Base-by-base conservation (phyloP, 2,113 vertebrate genomes). In the Megatriorchis doriae region DNA sequence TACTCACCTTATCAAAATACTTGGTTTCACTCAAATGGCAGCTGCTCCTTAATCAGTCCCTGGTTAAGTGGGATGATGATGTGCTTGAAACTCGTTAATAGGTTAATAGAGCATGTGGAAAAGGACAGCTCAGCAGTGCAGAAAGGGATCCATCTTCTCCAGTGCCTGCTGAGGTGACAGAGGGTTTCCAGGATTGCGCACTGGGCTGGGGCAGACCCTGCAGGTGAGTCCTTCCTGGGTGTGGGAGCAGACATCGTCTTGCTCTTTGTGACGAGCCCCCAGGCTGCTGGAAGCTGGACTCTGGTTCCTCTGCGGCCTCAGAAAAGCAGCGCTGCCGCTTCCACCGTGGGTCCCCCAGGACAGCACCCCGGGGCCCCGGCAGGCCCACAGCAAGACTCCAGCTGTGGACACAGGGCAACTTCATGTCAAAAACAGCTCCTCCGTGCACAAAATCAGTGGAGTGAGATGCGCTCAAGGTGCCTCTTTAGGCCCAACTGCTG, bases 281-380 rank as follows among this genome's bases (percentile, higher is more conserved):
- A 7, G 18, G 23, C 72, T 20, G 25, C 21, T 25, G 52, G 50
- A 47, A 34, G 16, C 26, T 38, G 34, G 48, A 11, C 27, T 47
- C 27, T 7, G 16, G 16, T 19, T 68, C 63, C 79, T 32, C 26
- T 9, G 16, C 17, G 2, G 1, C 79, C 42, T 26, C 3, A 1
- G 42, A 23, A 38, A 14, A 65, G n/a, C 59, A 34, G 40, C 3
- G 4, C 27, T 40, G 61, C 3, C 6, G 25, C 42, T 53, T 45
- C 0, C 2, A 32, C 17, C 2, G 3, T 4, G 6, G 13, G 17
- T 29, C 8, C 40, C 34, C 34, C 19, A 29, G 50, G 61, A 10
- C 23, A 40, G 43, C 42, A 40, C 40, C 23, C 29, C 4, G 27
- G 17, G 32, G 42, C 25, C 18, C 27, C 21, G 1, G 21, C 4